Conservation (phyloP, 2,797 vertebrate species). For the Macropodus opercularis region DNA sequence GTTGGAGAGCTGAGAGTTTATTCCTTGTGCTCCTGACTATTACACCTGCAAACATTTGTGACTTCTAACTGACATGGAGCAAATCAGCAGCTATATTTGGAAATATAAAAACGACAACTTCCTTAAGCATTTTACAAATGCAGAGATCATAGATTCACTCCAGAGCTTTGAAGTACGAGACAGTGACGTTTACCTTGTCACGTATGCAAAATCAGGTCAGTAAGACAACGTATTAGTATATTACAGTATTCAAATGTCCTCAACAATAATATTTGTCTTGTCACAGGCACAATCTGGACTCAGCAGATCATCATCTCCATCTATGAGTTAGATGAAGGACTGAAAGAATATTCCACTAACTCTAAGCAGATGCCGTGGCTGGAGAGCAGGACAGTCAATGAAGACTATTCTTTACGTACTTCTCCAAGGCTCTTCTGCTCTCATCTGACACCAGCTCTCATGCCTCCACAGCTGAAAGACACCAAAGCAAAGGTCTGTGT, state of each 20-base stretch:
- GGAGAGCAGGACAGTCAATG: slow-evolving; percentile 37
- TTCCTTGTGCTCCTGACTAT: too few species aligned
- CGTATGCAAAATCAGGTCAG: slow-evolving; percentile 77
- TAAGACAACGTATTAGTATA: not conserved
- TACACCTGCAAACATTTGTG: too few species aligned
- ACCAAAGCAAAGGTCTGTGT: slow-evolving; percentile 64
- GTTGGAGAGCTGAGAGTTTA: too few species aligned
- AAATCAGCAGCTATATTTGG: slow-evolving; percentile 37
- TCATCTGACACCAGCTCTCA: slow-evolving; percentile 64
- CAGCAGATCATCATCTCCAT: slow-evolving; percentile 74
- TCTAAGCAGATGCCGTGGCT: slow-evolving; percentile 71
- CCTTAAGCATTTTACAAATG: not conserved
- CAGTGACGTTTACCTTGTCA: slow-evolving; percentile 70
- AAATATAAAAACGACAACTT: slow-evolving; percentile 70
- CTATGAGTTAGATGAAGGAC: slow-evolving; percentile 31
- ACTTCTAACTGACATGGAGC: slow-evolving; percentile 71
- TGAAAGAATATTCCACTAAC: slow-evolving; percentile 46
- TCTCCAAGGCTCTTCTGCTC: slow-evolving; percentile 68
- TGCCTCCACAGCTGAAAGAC: slow-evolving; percentile 64
- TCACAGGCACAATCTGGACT: slow-evolving; percentile 74
- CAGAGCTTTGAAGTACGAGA: slow-evolving; percentile 69
- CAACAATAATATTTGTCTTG: not conserved
- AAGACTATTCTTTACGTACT: slow-evolving; percentile 42
- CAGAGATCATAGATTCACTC: slow-evolving; percentile 73
- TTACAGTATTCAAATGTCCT: not conserved